Conservation (phyloP, 2,797 vertebrate species). For the Basileuterus tristriatus region DNA sequence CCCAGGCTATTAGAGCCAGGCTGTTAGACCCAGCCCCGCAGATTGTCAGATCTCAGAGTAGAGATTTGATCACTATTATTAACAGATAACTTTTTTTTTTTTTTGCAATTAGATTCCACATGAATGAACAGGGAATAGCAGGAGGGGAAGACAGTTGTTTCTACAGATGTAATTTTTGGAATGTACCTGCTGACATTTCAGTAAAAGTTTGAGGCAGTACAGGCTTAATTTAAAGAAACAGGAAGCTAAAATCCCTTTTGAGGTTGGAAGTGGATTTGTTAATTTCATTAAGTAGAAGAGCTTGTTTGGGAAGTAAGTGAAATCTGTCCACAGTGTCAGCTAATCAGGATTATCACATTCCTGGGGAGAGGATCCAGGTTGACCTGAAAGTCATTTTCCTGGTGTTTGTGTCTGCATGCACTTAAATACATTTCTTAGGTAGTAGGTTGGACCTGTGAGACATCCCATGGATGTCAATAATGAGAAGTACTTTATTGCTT, state of each 20-base stretch:
- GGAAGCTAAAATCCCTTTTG: conserved; percentile 10
- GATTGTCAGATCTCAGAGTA: neutral
- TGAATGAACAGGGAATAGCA: neutral
- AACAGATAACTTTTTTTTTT: conserved; percentile 27
- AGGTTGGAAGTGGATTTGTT: conserved; percentile 30
- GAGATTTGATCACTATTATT: neutral
- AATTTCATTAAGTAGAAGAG: conserved; percentile 16
- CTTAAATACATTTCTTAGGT: neutral
- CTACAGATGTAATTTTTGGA: conserved; percentile 29
- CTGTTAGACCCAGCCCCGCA: neutral
- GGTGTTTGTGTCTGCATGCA: neutral
- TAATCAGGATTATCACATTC: neutral
- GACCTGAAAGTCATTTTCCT: conserved; percentile 14
- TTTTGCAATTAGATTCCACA: conserved; percentile 27
- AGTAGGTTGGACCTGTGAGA: neutral
- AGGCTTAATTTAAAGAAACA: conserved; percentile 39
- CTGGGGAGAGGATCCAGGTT: neutral
- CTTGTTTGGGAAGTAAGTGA: conserved; percentile 30
- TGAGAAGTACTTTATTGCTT: neutral
- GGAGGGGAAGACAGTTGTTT: conserved; percentile 1
- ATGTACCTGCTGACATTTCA: conserved; percentile 33
- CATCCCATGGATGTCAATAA: neutral
- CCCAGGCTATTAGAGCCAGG: neutral
- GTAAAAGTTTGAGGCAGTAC: conserved; percentile 8
- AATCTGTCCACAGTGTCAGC: neutral